Evolutionary conservation across 1,140 invertebrate species (phyloP), one percentile per base, ranked within the genome.

Genomic region (Halictus rubicundus): DNA sequence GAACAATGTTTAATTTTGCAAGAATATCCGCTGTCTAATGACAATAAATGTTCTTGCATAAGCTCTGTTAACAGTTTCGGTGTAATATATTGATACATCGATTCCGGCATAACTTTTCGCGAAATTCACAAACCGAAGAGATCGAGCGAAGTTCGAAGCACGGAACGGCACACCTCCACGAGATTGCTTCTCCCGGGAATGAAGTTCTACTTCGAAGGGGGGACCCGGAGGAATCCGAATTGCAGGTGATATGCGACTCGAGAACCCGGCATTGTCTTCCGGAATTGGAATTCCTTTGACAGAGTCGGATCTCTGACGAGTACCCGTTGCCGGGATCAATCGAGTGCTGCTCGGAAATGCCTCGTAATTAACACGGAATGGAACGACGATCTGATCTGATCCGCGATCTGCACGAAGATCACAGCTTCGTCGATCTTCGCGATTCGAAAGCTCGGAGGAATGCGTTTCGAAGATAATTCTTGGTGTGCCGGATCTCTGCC

Each of bases 331-430:
- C 16, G 37, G 32, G 39, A 64, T n/a, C 61, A 39, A 64, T 39
- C 32, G 32, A 16, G 9, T 3, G 61, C 19, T n/a, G 37, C 61
- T 21, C n/a, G 37, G 19, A 39, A 39, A 39, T 64, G 32, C 9
- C 32, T 64, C 4, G 8, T 39, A n/a, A 83, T 85, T 80, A 80
- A 68, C 83, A 74, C 80, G 57, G 68, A 77, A 83, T 80, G 71
- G 75, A 57, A 39, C 32, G 64, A 49, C 32, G 71, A 63, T 68
- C 78, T 3, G 71, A n/a, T n/a, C n/a, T 46, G 59, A 42, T 6
- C 16, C 37, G 32, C 27, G 3, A 66, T 16, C 46, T 66, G 2
- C 12, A 25, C n/a, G 39, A 66, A 49, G 19, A 66, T 37, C 39
- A 25, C 37, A 12, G 23, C 14, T 39, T 10, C 7, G 21, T 52